Evolutionary conservation across 2,797 vertebrate species (phyloP), one percentile per base, ranked within the genome.

Genomic region (Hoplostethus mediterraneus): DNA sequence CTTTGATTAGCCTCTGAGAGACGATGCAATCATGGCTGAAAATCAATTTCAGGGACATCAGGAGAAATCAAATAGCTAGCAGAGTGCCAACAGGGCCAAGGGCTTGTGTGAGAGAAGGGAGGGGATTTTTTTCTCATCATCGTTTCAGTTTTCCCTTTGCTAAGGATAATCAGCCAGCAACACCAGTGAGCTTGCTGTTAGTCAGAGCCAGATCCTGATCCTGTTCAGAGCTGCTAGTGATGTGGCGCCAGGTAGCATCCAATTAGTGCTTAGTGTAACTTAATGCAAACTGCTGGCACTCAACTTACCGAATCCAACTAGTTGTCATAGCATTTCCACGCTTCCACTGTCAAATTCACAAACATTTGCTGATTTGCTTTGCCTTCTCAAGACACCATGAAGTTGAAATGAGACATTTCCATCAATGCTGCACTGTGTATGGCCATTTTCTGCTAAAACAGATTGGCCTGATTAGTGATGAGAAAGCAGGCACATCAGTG

Each of bases 31-130:
- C 91, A 93, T 88, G 87, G 90, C 91, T 91, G 84, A 92, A 94
- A 94, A 94, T 93, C 87, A 87, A 94, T 94, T 94, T 94, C 90
- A 94, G 88, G 91, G 92, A 93, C 90, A 94, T 94, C 89, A 89
- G 84, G 83, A 90, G 90, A 92, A 93, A 93, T 93, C 85, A 89
- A 92, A 92, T 91, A 89, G 76, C 78, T 48, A 83, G 82, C 77
- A 51, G 66, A 5, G 75, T 83, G 93, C 92, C 93, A 95, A 89
- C 81, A 92, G 78, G 89, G 90, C 91, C 88, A 87, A 88, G 85
- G 86, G 93, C 90, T 87, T 91, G 87, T 83, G 86, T 57, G 54
- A 80, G 75, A 85, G 85, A 86, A 87, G 82, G 87, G 81, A 83
- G 59, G 73, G 63, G 36, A 63, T 71, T 85, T 90, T 87, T 84